These are phyloP conservation scores for Fulmarus glacialis DNA, from an alignment of 2,113 vertebrate genomes.

Conservation along the genomic window DNA sequence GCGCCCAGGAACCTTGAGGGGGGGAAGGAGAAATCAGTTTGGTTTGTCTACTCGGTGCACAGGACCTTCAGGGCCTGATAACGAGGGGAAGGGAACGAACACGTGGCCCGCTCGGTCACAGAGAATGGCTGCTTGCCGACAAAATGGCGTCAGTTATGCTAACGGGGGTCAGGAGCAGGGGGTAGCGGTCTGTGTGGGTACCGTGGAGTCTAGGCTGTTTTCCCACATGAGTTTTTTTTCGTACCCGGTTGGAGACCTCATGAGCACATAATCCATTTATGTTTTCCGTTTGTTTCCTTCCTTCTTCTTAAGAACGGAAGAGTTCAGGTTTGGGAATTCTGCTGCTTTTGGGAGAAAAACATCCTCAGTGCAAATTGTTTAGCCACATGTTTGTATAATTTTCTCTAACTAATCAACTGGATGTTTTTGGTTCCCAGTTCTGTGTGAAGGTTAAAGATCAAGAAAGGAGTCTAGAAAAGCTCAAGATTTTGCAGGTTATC, in stretches of 20 bases:
- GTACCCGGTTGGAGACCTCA: not conserved
- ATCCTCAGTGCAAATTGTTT: not conserved
- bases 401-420: not conserved
- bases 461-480: not conserved
- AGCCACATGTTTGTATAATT: not conserved
- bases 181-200: not conserved
- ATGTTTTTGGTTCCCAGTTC: not conserved
- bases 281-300: not conserved
- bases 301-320: not conserved
- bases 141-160: too few relatives aligned
- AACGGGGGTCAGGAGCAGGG: not conserved
- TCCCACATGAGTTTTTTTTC: not conserved
- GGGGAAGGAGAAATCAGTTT: not conserved
- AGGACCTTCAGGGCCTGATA: not conserved
- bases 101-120: not conserved
- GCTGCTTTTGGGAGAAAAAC: not conserved
- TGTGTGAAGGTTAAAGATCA: not conserved
- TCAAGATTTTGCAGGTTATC: not conserved
- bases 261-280: not conserved
- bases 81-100: not conserved
- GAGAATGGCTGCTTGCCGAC: too few relatives aligned
- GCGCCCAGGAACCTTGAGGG: too few relatives aligned
- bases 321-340: not conserved
- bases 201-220: accelerated
- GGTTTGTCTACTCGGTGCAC: not conserved